Base-by-base conservation (phyloP, 2,797 vertebrate genomes). In the Eremophila alpestris region DNA sequence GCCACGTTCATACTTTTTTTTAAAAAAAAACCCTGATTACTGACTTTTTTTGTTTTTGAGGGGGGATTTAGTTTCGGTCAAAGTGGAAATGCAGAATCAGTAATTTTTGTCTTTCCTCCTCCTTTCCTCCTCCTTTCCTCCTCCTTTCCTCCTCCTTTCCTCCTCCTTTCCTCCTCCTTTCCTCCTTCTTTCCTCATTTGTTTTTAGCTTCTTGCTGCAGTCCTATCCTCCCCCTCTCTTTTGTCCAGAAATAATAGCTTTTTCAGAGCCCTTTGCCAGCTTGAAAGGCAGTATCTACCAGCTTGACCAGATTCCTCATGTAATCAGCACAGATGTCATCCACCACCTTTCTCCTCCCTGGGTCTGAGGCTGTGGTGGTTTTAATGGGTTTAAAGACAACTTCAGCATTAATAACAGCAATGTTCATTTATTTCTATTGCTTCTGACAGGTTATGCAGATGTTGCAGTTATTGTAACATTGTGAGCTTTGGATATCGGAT, bases 371-470 rank as follows among this genome's bases (percentile, higher is more conserved):
- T 89, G 7, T 5, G 2, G 62, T 69, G 87, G 32, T 91, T 83
- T 90, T 95, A 93, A 88, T 91, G 80, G 83, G 41, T 90, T 96
- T 90, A 86, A 96, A 94, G 85, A 90, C 67, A 84, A 51, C 49
- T 94, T 94, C 89, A 94, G 48, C 69, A 63, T 69, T 90, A 93
- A 79, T 92, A 91, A 60, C 38, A 60, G 77, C 27, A 82, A 63
- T 0, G 0, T 88, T 88, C 59, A 79, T 92, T 88, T 97, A 74
- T 90, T 93, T 86, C 77, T 91, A 74, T 94, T 73, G 73, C 83
- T 89, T 87, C 74, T 94, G 96, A 94, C 95, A 93, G 85, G n/a
- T 62, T 79, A 30, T 70, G 87, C 87, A 91, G 95, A 86, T 91
- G 78, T 23, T 76, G 63, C 76, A 83, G 76, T 94, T 95, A 81